These are phyloP conservation scores for Carassius auratus DNA, from an alignment of 2,113 vertebrate genomes.

Conservation along the genomic window DNA sequence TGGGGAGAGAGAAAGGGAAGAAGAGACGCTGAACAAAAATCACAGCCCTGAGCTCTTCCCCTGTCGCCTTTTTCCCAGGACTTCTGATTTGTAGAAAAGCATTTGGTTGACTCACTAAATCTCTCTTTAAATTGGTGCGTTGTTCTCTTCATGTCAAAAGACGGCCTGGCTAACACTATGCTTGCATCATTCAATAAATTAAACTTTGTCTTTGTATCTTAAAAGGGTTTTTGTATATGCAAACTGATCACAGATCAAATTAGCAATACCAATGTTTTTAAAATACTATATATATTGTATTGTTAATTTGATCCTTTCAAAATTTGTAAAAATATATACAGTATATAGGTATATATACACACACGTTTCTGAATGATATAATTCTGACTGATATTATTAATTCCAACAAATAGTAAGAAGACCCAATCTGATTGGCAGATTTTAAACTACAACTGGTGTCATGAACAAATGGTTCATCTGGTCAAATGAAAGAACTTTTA, in stretches of 20 bases:
- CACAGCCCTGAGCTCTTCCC: conserved; percentile 62
- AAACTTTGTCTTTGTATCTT: not conserved
- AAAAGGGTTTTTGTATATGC: not conserved
- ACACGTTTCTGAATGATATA: too few relatives aligned
- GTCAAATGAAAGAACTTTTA: too few relatives aligned
- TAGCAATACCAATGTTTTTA: too few relatives aligned
- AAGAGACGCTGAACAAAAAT: conserved; percentile 67
- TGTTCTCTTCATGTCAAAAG: not conserved
- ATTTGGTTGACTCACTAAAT: not conserved
- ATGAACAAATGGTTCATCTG: too few relatives aligned
- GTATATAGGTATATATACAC: too few relatives aligned
- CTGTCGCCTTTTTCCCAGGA: conserved; percentile 60
- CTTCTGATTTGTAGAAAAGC: conserved; percentile 46
- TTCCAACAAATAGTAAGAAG: too few relatives aligned
- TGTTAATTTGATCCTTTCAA: too few relatives aligned
- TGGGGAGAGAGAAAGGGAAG: conserved; percentile 66
- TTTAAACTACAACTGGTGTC: too few relatives aligned
- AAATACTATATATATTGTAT: too few relatives aligned
- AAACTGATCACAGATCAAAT: not conserved
- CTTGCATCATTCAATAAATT: not conserved
- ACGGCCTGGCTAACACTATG: not conserved
- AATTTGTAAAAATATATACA: too few relatives aligned
- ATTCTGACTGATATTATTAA: too few relatives aligned
- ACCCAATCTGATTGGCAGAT: too few relatives aligned
- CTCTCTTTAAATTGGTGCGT: conserved; percentile 13